A percentile compares a stretch with the other conserved stretches of the same genome.
Conservation (phyloP, 2,888 invertebrate genomes). For the Steromphala cineraria region DNA sequence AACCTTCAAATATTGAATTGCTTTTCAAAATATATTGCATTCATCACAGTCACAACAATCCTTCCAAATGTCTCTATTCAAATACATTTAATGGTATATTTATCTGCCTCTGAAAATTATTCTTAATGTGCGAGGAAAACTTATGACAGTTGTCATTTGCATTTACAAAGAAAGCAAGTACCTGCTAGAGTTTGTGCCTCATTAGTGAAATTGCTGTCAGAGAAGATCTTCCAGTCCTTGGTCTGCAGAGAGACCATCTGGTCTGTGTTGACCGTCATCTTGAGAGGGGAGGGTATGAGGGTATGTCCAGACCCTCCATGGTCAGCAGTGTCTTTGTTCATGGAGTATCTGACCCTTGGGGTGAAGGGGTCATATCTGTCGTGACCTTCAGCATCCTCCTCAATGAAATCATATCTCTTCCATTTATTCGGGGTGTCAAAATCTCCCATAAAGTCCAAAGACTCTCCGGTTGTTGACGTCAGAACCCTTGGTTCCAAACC, state of each 20-base stretch:
- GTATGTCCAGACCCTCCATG: conserved; percentile 19
- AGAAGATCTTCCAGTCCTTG: conserved; percentile 48
- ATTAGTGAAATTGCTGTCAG: conserved; percentile 34
- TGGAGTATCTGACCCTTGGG: conserved; percentile 29
- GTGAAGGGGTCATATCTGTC: conserved; percentile 39
- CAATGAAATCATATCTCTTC: conserved; percentile 37
- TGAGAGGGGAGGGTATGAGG: conserved; percentile 40
- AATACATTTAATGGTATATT: too few species aligned
- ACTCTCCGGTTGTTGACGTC: conserved; percentile 49
- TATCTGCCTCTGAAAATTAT: too few species aligned
- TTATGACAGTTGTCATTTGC: too few species aligned
- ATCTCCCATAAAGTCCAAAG: conserved; percentile 42
- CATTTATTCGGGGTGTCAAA: conserved; percentile 47
- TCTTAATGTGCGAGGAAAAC: too few species aligned
- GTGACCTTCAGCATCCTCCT: conserved; percentile 22
- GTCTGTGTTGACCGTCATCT: conserved; percentile 18
- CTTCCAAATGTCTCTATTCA: too few species aligned
- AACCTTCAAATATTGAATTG: too few species aligned
- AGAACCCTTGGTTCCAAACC: conserved; percentile 44
- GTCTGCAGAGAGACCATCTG: conserved; percentile 28
- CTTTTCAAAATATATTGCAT: too few species aligned
- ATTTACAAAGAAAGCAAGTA: conserved; percentile 32
- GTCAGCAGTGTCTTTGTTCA: conserved; percentile 33
- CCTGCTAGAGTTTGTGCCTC: conserved; percentile 49
- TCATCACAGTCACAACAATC: too few species aligned